phyloP scores from a whole-genome alignment of 2,888 invertebrate genomes.

The Phlogophora meticulosa region DNA sequence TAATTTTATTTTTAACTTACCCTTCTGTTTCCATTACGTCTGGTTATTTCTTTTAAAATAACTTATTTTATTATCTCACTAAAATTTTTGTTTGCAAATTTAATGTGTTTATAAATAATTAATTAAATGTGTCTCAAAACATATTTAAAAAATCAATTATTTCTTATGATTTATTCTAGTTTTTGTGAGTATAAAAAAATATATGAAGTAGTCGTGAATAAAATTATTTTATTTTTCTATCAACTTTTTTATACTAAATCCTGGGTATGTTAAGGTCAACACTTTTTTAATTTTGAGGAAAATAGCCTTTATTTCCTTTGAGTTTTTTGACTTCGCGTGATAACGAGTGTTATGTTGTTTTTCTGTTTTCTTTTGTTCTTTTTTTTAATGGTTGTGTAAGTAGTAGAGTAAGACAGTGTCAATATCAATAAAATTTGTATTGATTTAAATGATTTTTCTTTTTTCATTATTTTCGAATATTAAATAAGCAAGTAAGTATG shows the following conservation, averaged over 20 bases:
- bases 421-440: constrained; percentile 55
- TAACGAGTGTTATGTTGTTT: constrained; percentile 16
- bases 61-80: background rate
- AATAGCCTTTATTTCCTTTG: background rate
- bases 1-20: constrained; percentile 12
- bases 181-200: constrained; percentile 2
- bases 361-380: background rate
- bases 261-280: background rate
- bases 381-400: constrained; percentile 58
- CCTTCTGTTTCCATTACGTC: background rate
- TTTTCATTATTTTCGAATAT: background rate
- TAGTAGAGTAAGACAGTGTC: constrained; percentile 41
- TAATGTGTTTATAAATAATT: background rate
- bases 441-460: constrained; percentile 31
- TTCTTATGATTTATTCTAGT: background rate
- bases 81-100: background rate
- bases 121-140: constrained; percentile 16
- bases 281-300: background rate
- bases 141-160: background rate
- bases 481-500: background rate
- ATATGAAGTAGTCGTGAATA: constrained; percentile 18
- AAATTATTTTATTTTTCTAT: constrained; percentile 5
- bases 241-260: background rate
- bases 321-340: background rate
- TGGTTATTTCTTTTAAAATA: constrained; percentile 1